Evolutionary conservation across 2,113 vertebrate genomes (phyloP), one percentile per base, ranked within the genome.

Genomic region (Eulemur rufifrons): DNA sequence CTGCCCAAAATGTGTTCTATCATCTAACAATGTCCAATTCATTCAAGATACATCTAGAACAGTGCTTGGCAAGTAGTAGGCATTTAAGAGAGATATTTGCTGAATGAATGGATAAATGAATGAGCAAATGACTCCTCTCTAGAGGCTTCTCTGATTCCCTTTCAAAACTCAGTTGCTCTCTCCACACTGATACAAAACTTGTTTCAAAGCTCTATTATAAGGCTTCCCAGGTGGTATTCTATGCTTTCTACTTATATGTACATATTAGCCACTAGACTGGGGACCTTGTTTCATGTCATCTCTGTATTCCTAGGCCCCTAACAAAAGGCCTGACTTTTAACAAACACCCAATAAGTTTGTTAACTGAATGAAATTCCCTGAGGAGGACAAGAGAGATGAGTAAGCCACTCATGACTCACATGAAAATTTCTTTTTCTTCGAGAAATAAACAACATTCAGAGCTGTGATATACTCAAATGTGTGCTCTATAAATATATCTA

Each of bases 401-500:
- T 94, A 97, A 97, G 88, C 77, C 50, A 95, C 42, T 94, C 61
- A 89, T 54, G 86, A 98, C 83, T 96, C 89, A 91, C 74, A 96
- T 52, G 93, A 96, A 96, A 94, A 96, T 77, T 97, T 95, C 27
- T 91, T 94, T 96, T 93, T 94, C 73, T 93, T 94, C 18, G 6
- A 95, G 86, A 96, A 96, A 97, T 86, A 97, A 97, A 96, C 84
- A 95, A 88, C 21, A 91, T 94, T 93, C 68, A 83, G 78, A 96
- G 80, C 66, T 96, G 68, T 93, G 73, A 96, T 93, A 91, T 37
- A 96, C 61, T 96, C 91, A 91, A 91, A 96, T 89, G 50, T 91
- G 50, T 61, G 78, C 56, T 93, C 96, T 96, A 96, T 96, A 97
- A 97, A 97, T 97, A 97, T 71, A 80, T 95, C 93, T 86, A 97